Conservation (phyloP, 2,888 invertebrate species). For the Cyaniris semiargus region DNA sequence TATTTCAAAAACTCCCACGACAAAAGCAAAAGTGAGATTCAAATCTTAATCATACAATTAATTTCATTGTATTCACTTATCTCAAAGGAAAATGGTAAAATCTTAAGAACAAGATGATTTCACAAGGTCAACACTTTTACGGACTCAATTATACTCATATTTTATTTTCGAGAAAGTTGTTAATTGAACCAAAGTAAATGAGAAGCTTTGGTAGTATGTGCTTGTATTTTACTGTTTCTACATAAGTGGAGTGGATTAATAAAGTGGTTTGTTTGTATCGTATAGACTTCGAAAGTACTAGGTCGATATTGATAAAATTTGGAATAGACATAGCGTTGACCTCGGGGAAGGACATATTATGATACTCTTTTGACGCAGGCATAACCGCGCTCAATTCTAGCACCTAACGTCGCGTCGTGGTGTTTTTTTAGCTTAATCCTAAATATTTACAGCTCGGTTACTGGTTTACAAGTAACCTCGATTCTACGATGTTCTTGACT, state of each 20-base stretch:
- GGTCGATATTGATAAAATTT: no score
- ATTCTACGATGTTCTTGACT: not conserved
- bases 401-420: no score
- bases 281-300: no score
- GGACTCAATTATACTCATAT: not conserved
- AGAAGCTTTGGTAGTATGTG: not conserved
- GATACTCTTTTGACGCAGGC: no score
- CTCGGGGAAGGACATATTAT: no score
- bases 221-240: not conserved
- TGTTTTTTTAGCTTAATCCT: not conserved
- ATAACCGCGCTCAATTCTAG: no score
- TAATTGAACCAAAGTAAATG: not conserved
- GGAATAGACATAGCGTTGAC: no score
- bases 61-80: constrained; percentile 21
- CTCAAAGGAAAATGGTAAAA: constrained; percentile 20
- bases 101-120: constrained; percentile 6
- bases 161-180: not conserved
- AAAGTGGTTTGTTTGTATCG: no score
- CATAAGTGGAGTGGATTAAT: no score
- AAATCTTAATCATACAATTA: constrained; percentile 26
- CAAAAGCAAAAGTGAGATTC: constrained; percentile 27
- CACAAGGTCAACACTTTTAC: constrained; percentile 22
- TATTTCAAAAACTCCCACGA: constrained; percentile 23
- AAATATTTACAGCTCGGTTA: not conserved
- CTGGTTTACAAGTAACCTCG: not conserved